These are phyloP conservation scores for Pachyrhynchus sulphureomaculatus DNA, from an alignment of 1,140 invertebrate genomes.

Conservation along the genomic window DNA sequence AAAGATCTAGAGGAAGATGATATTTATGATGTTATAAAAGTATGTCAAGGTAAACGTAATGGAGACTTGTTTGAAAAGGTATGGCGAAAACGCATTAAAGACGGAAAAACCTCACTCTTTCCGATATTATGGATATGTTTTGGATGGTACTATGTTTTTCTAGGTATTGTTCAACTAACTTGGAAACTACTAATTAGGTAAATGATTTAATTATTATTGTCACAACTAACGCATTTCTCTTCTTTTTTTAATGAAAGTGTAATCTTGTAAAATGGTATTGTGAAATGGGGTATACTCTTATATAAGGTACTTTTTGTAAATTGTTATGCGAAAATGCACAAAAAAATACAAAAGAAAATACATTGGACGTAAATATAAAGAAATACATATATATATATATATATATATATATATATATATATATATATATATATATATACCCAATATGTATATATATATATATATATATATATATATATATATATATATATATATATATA, in stretches of 20 bases:
- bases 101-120: constrained; percentile 26
- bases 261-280: too few species aligned
- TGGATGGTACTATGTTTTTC: constrained; percentile 30
- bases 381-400: too few species aligned
- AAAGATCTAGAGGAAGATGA: constrained; percentile 38
- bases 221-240: background rate
- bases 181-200: constrained; percentile 27
- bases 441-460: too few species aligned
- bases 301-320: too few species aligned
- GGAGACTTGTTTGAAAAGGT: constrained; percentile 38
- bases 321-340: too few species aligned
- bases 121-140: constrained; percentile 32
- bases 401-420: too few species aligned
- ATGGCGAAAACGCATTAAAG: constrained; percentile 29
- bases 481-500: too few species aligned
- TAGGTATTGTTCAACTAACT: constrained; percentile 14
- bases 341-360: too few species aligned
- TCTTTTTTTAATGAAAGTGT: background rate
- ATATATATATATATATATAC: too few species aligned
- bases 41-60: constrained; percentile 32
- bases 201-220: background rate
- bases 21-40: constrained; percentile 36
- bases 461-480: too few species aligned
- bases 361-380: too few species aligned
- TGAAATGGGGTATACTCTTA: too few species aligned